A percentile compares a stretch with the other conserved stretches of the same genome.
These are phyloP conservation scores for Diploptera punctata DNA, from an alignment of 2,888 invertebrate species.

Conservation along the genomic window DNA sequence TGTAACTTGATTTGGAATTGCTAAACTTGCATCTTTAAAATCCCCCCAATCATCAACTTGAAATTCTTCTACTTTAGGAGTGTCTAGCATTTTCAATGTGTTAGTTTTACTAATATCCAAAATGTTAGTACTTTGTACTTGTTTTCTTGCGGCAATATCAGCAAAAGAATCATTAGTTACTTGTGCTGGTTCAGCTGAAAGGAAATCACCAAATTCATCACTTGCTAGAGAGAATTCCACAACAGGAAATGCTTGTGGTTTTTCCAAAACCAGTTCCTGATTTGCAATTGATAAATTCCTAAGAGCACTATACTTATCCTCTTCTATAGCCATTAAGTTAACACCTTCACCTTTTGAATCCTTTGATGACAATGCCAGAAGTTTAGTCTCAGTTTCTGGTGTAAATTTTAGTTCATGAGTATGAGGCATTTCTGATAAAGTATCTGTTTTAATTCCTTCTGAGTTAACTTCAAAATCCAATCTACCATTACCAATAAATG, in stretches of 20 bases:
- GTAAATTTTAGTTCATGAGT: too few relatives aligned
- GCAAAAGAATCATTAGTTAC: slow-evolving; percentile 42
- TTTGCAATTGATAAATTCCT: slow-evolving; percentile 50
- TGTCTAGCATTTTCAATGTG: background rate
- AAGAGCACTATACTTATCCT: slow-evolving; percentile 58
- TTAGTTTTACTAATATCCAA: background rate
- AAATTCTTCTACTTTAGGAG: slow-evolving; percentile 25
- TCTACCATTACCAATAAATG: background rate
- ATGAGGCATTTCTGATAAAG: background rate
- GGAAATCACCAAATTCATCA: slow-evolving; percentile 59
- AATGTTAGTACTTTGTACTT: background rate
- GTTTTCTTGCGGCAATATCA: slow-evolving; percentile 39
- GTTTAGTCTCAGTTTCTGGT: background rate
- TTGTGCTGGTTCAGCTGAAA: slow-evolving; percentile 51
- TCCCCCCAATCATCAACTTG: slow-evolving; percentile 38
- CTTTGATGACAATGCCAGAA: too few relatives aligned
- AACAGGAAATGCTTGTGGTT: slow-evolving; percentile 40
- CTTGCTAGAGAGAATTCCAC: slow-evolving; percentile 43
- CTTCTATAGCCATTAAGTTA: slow-evolving; percentile 52
- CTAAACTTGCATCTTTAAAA: slow-evolving; percentile 1
- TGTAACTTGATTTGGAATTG: background rate
- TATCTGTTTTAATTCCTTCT: background rate
- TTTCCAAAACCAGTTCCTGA: slow-evolving; percentile 39
- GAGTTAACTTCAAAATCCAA: background rate
- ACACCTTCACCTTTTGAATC: background rate